Evolutionary conservation across 2,888 invertebrate species (phyloP).

Genomic region (Griposia aprilina): DNA sequence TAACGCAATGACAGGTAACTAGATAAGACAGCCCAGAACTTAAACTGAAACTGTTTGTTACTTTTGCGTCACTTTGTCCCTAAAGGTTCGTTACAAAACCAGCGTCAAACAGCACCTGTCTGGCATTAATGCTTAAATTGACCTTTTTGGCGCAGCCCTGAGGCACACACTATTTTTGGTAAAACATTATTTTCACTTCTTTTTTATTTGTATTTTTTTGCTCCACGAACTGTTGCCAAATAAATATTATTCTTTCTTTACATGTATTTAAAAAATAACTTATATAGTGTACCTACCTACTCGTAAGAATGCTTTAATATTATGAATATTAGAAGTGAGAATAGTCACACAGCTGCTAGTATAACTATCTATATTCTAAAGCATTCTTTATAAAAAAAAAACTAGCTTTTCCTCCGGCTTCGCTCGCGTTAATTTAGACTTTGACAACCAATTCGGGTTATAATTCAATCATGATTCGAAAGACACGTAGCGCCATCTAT

Average conservation of each 20-base stretch:
- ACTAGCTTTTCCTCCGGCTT: too few relatives aligned
- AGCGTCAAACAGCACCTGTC: not conserved
- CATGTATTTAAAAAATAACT: not conserved
- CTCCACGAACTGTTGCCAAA: not conserved
- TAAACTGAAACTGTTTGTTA: not conserved
- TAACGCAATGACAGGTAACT: too few relatives aligned
- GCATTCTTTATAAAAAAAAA: not conserved
- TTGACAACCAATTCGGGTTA: too few relatives aligned
- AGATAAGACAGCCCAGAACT: not conserved
- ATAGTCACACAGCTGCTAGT: slow-evolving; percentile 8
- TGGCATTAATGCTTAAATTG: not conserved
- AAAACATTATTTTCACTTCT: not conserved
- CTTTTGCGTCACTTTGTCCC: not conserved
- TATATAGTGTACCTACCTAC: too few relatives aligned
- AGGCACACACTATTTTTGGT: not conserved
- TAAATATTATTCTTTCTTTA: not conserved
- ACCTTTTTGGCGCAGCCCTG: not conserved
- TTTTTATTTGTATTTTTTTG: not conserved
- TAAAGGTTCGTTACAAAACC: not conserved
- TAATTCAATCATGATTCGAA: too few relatives aligned
- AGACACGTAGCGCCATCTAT: too few relatives aligned
- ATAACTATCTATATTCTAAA: not conserved
- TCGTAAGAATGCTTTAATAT: not conserved
- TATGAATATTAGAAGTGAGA: not conserved
- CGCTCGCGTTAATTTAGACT: too few relatives aligned